phyloP scores from a whole-genome alignment of 2,797 vertebrate genomes.

The Bovichtus variegatus region DNA sequence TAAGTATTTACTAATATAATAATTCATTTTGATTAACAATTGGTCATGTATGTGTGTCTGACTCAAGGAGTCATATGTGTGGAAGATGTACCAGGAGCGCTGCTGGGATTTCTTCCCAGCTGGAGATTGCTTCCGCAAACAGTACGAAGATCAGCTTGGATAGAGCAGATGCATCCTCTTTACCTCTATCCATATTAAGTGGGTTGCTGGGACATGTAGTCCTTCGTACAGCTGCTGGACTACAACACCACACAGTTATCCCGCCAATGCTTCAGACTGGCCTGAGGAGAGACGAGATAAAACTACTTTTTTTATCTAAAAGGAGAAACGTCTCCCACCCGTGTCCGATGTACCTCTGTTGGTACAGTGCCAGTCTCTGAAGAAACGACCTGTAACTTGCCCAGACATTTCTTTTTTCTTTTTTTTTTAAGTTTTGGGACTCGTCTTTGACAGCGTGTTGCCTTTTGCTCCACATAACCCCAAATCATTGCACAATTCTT shows the following conservation, averaged over 20 bases:
- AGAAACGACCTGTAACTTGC: slow-evolving; percentile 58
- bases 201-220: slow-evolving; percentile 53
- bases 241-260: slow-evolving; percentile 36
- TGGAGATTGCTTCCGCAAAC: slow-evolving; percentile 98
- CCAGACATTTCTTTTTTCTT: slow-evolving; percentile 65
- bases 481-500: slow-evolving; percentile 84
- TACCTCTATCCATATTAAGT: slow-evolving; percentile 20
- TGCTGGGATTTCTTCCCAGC: slow-evolving; percentile 99
- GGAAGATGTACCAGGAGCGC: slow-evolving; percentile 99
- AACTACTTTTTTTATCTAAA: slow-evolving; percentile 36
- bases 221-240: slow-evolving; percentile 50
- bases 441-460: slow-evolving; percentile 82
- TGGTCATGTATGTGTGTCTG: slow-evolving; percentile 22
- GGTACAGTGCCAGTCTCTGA: slow-evolving; percentile 62
- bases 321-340: slow-evolving; percentile 39
- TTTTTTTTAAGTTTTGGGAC: slow-evolving; percentile 63
- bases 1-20: too few species aligned
- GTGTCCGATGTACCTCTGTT: slow-evolving; percentile 51
- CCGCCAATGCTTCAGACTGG: slow-evolving; percentile 39
- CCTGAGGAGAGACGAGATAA: slow-evolving; percentile 39
- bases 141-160: slow-evolving; percentile 97
- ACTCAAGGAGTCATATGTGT: slow-evolving; percentile 96
- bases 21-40: too few species aligned
- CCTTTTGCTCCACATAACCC: slow-evolving; percentile 85
- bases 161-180: slow-evolving; percentile 74